Percentiles rank a stretch among this genome's conserved stretches.
Conservation (phyloP, 2,113 vertebrate species). For the Saccopteryx bilineata region DNA sequence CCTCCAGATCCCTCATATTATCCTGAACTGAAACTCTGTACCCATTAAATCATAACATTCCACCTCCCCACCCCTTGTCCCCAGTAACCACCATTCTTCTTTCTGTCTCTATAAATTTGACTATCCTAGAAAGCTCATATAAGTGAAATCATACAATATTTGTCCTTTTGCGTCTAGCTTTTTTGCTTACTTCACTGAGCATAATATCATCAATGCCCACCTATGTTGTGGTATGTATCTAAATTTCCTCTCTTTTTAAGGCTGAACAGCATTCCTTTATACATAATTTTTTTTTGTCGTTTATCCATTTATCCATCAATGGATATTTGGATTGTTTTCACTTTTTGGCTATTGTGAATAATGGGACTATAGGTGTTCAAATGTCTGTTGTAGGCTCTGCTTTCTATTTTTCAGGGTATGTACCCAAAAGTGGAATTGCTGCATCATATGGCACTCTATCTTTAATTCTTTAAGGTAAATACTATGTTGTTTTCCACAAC, state of each 20-base stretch:
- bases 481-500: neutral
- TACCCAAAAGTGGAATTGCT: neutral
- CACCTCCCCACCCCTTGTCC: neutral
- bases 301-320: neutral
- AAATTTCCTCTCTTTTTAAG: neutral
- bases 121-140: neutral
- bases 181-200: neutral
- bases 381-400: neutral
- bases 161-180: neutral
- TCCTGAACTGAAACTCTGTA: neutral
- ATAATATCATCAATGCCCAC: neutral
- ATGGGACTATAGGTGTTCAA: neutral
- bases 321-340: neutral
- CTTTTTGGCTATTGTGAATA: neutral
- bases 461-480: conserved; percentile 10
- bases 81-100: neutral
- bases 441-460: neutral
- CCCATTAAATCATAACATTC: neutral
- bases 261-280: neutral
- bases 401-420: neutral
- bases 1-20: neutral
- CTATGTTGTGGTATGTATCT: neutral
- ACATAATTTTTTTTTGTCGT: neutral
- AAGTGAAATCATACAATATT: neutral
- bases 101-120: neutral